Conservation (phyloP, 2,113 vertebrate species). For the Bubalus kerabau region DNA sequence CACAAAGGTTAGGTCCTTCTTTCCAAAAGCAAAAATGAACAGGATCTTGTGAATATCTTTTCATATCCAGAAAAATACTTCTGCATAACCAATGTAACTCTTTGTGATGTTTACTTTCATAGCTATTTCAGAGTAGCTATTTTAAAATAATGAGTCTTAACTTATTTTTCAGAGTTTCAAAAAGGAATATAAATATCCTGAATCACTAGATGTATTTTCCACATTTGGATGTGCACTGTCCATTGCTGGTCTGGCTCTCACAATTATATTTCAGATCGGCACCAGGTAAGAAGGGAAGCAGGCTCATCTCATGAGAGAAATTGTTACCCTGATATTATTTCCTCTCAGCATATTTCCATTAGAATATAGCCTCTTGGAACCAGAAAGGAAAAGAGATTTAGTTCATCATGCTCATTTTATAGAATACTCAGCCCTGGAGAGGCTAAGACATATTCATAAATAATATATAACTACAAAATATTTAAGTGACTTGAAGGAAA, state of each 20-base stretch:
- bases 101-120: background rate
- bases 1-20: background rate
- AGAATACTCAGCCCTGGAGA: background rate
- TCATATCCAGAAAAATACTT: background rate
- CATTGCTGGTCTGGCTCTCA: conserved; percentile 60
- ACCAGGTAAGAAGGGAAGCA: conserved; percentile 70
- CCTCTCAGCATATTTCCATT: background rate
- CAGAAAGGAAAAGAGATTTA: background rate
- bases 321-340: background rate
- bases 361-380: background rate
- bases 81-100: background rate
- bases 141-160: conserved; percentile 30
- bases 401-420: background rate
- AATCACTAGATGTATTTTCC: conserved; percentile 65
- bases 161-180: conserved; percentile 71
- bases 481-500: background rate
- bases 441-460: background rate
- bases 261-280: conserved; percentile 73
- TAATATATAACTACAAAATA: background rate
- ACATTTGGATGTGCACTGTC: conserved; percentile 65
- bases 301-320: background rate
- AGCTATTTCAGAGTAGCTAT: background rate
- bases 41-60: background rate
- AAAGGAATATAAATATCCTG: conserved; percentile 59
- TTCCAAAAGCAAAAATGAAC: background rate